Percentiles rank a stretch among this genome's conserved stretches.
These are phyloP conservation scores for Orchesella cincta DNA, from an alignment of 1,140 invertebrate genomes.

Conservation along the genomic window DNA sequence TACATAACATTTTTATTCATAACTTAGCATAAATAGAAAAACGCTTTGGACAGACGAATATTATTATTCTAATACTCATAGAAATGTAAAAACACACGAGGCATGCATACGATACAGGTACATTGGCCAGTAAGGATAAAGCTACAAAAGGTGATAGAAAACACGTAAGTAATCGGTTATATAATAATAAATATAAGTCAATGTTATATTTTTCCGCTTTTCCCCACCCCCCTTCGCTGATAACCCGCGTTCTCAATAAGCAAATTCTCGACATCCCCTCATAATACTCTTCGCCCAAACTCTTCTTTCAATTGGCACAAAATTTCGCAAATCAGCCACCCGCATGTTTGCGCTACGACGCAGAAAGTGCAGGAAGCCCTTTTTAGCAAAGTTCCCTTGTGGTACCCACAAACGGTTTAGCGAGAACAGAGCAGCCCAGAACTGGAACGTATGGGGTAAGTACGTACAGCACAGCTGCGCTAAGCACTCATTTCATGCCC, in stretches of 20 bases:
- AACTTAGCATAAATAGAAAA: no score
- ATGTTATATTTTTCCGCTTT: no score
- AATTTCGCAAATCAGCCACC: conserved; percentile 63
- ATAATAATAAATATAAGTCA: no score
- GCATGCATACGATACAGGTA: no score
- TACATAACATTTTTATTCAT: no score
- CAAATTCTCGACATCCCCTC: conserved; percentile 61
- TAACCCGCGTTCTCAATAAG: conserved; percentile 57
- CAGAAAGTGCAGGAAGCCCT: conserved; percentile 63
- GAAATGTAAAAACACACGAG: no score
- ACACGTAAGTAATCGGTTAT: no score
- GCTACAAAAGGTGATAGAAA: no score
- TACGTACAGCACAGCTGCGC: neutral
- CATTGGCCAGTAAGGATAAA: no score
- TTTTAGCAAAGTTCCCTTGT: conserved; percentile 47
- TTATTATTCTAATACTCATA: no score
- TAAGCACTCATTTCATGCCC: neutral
- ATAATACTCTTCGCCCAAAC: conserved; percentile 64
- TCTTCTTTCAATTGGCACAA: conserved; percentile 61
- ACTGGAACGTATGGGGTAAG: neutral
- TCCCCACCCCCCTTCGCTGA: neutral
- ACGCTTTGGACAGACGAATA: no score
- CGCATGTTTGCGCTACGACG: conserved; percentile 62
- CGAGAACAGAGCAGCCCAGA: neutral
- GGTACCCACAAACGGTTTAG: neutral